Base-by-base conservation (phyloP, 2,113 vertebrate species). In the Petrocephalus microphthalmus region DNA sequence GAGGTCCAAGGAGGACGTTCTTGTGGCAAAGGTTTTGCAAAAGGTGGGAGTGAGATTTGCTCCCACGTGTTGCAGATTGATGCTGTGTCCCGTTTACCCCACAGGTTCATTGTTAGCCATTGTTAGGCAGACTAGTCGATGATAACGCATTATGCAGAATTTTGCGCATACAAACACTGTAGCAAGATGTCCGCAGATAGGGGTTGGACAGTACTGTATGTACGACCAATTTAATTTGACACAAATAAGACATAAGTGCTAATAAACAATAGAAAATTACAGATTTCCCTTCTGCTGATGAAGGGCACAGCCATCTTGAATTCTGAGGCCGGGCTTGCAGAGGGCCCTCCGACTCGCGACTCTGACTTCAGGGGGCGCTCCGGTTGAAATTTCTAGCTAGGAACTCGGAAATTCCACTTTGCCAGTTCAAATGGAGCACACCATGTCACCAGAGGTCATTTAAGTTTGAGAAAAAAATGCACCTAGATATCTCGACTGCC, bases 1-100 rank as follows among this genome's bases (percentile, higher is more conserved):
- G 87, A 87, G 71, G 89, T 83, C 0, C 81, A 83, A 83, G 15
- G 25, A 33, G 71, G 8, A 33, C 45, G 87, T 90, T 84, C 51
- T 88, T 53, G 42, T 89, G 87, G 83, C 83, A 22, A 89, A 33
- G n/a, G 25, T 22, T 82, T 57, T 45, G 49, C 53, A 29, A 49
- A 82, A 54, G n/a, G 5, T 17, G 29, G 2, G 42, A 7, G 20
- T 47, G 64, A 87, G 67, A 54, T 60, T 49, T 60, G 37, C 7
- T 64, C 25, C 2, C 3, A 5, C 11, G 45, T n/a, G 47, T 84
- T 3, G 49, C 29, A 25, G 78, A 37, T 22, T n/a, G 2, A 2
- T 7, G 22, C 56, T 60, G 56, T 1, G 0, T n/a, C n/a, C 20
- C 22, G n/a, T 7, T 60, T 60, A n/a, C 20, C 56, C 22, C 56